A percentile compares a stretch with the other conserved stretches of the same genome.
Evolutionary conservation across 2,113 vertebrate species (phyloP).

Genomic region (Mirza zaza): DNA sequence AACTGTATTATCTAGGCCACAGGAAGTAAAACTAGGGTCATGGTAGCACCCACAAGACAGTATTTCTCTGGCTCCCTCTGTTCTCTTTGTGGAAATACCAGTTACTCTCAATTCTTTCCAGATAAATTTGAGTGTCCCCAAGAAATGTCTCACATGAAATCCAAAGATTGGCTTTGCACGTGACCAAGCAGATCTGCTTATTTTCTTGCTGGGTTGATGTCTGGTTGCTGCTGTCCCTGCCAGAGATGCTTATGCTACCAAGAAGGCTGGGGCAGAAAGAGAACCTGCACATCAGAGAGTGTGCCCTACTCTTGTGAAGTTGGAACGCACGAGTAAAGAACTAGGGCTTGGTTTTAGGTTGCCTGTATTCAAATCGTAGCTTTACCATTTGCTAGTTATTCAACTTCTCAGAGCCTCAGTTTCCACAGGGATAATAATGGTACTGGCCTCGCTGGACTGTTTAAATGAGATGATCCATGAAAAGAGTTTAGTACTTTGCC

Average conservation of each 20-base stretch:
- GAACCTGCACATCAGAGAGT: background rate
- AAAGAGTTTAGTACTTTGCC: background rate
- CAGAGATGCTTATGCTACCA: too few species aligned
- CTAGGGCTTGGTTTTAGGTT: background rate
- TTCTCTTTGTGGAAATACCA: background rate
- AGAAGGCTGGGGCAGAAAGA: background rate
- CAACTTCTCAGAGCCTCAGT: background rate
- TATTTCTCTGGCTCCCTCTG: background rate
- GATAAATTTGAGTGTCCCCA: background rate
- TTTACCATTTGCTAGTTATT: background rate
- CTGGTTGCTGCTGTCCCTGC: background rate
- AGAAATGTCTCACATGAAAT: background rate
- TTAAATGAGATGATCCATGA: background rate
- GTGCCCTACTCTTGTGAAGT: rapidly evolving
- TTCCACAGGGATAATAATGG: background rate
- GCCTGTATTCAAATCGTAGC: background rate
- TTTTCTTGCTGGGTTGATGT: background rate
- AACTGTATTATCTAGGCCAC: background rate
- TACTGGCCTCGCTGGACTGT: background rate
- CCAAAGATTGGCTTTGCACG: background rate
- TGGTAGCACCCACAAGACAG: background rate
- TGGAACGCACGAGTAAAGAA: background rate
- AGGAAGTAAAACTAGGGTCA: background rate
- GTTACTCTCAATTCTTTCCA: background rate
- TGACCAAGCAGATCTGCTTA: background rate